Evolutionary conservation across 2,888 invertebrate genomes (phyloP), one percentile per base, ranked within the genome.

Genomic region (Philereme vetulata): DNA sequence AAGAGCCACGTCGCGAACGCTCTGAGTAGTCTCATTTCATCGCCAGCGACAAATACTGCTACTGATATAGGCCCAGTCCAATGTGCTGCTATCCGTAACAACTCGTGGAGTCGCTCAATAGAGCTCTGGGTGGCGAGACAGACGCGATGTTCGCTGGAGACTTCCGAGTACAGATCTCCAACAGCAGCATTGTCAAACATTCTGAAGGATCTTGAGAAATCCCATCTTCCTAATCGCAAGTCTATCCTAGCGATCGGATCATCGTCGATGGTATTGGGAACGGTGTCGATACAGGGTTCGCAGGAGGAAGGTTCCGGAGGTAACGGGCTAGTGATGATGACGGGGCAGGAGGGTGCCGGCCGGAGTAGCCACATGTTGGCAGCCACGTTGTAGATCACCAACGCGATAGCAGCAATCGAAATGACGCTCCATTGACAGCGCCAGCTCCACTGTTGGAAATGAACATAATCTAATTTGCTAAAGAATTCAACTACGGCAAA

Each of bases 41-140:
- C 95, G 4, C 96, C 96, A 9, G 96, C 95, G 0, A 96, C 95
- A 80, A 95, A 98, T 0, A 97, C 93, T 0, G 97, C 96, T 0
- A 96, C 93, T 0, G 97, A 98, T 72, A 98, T 96, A 0, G 97
- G 96, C 0, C 97, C 97, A 5, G 94, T 93, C 97, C 97, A 98
- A 73, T 97, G 95, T 50, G 95, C 94, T 0, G 96, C 95, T 43
- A 97, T 96, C 71, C 95, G 95, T 0, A 96, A 93, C 11, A 98
- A 81, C 44, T 97, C 96, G 67, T 94, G 93, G 6, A 98, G 85
- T 64, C 97, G 94, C 75, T 98, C 98, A 51, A 98, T 92, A 0
- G 97, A 97, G 71, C 96, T 95, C 82, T 98, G 97, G 0, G 97
- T 97, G 1, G 97, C 97, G 60, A 98, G 84, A 72, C 96, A 96